These are phyloP conservation scores for Columba janthina DNA, from an alignment of 2,113 vertebrate genomes.

Conservation along the genomic window DNA sequence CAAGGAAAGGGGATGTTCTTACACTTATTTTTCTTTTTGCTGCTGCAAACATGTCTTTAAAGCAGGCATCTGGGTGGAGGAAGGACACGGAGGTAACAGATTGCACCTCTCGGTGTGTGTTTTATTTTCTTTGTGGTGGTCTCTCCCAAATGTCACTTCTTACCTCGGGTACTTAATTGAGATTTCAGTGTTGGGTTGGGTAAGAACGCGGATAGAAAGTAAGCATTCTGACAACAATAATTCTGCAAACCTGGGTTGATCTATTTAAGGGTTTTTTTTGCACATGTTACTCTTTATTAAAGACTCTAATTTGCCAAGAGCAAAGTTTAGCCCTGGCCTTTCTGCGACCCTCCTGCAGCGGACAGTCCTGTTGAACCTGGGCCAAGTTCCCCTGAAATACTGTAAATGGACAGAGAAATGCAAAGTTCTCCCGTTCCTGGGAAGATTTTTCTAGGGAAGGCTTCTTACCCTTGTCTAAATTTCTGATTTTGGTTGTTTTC, in stretches of 20 bases:
- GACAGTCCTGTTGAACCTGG: background rate
- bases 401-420: conserved; percentile 20
- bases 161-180: conserved; percentile 71
- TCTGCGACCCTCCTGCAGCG: background rate
- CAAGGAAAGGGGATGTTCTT: conserved; percentile 51
- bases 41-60: conserved; percentile 70
- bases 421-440: background rate
- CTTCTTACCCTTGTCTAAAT: background rate
- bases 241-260: conserved; percentile 72
- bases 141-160: conserved; percentile 71
- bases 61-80: conserved; percentile 74
- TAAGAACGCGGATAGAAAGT: conserved; percentile 54
- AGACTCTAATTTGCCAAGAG: conserved; percentile 73
- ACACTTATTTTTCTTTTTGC: conserved; percentile 60
- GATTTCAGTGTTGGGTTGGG: conserved; percentile 43
- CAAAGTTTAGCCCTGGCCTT: conserved; percentile 56
- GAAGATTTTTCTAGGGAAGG: background rate
- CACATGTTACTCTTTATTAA: conserved; percentile 79
- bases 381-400: background rate
- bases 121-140: conserved; percentile 64
- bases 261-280: conserved; percentile 76
- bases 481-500: background rate
- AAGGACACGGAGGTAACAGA: conserved; percentile 71
- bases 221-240: conserved; percentile 69
- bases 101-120: conserved; percentile 68